phyloP scores from a whole-genome alignment of 1,140 invertebrate genomes.

The Drosophila navojoa region DNA sequence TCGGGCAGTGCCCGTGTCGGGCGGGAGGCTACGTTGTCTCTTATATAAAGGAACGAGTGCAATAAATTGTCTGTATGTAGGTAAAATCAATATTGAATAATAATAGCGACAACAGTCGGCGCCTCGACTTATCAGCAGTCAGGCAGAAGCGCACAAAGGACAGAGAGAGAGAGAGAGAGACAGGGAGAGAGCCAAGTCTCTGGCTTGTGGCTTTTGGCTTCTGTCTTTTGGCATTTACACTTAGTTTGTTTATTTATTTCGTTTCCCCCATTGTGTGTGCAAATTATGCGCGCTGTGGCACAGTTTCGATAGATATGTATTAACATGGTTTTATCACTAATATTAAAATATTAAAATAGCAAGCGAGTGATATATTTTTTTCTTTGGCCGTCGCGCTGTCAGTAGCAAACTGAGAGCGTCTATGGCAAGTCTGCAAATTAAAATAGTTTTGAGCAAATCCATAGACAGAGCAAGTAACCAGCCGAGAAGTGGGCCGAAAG shows the following conservation, averaged over 20 bases:
- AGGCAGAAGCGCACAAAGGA: conserved; percentile 1
- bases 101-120: conserved; percentile 37
- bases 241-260: conserved; percentile 1
- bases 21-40: not conserved
- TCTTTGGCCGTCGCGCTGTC: conserved; percentile 4
- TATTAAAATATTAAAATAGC: conserved; percentile 21
- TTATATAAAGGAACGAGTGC: conserved; percentile 23
- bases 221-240: conserved; percentile 4
- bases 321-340: conserved; percentile 22
- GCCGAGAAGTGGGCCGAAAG: not conserved
- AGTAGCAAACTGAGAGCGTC: conserved; percentile 48
- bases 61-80: conserved; percentile 35
- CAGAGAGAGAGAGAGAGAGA: too few species aligned
- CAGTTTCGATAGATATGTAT: conserved; percentile 48
- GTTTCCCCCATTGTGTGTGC: conserved; percentile 27
- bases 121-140: conserved; percentile 53
- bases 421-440: conserved; percentile 77
- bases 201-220: conserved; percentile 18
- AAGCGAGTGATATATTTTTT: not conserved
- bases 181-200: conserved; percentile 6
- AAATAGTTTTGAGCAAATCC: conserved; percentile 63
- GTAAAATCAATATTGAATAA: conserved; percentile 78
- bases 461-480: conserved; percentile 48
- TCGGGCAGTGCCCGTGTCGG: not conserved
- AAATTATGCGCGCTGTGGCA: conserved; percentile 62